Evolutionary conservation across 2,797 vertebrate species (phyloP), one percentile per base, ranked within the genome.

Genomic region (Vultur gryphus): DNA sequence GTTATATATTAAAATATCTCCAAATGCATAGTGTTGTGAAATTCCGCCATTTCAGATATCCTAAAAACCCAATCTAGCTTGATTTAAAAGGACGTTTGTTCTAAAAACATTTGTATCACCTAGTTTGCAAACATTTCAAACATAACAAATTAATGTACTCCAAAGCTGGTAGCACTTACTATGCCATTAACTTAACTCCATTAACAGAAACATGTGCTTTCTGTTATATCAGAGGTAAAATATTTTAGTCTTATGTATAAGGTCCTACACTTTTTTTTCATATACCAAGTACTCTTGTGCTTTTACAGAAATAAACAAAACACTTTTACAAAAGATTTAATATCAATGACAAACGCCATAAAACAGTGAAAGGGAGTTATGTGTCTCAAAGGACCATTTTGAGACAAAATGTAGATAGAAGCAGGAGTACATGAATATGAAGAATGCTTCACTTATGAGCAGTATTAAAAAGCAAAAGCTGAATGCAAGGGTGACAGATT

Each of bases 71-170:
- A 73, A 13, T 70, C 8, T 44, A 64, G 28, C 43, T 52, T 78
- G n/a, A 71, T 83, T 80, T 91, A 86, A 81, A 78, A 88, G 82
- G 41, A 55, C 46, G 78, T 61, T 71, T 84, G 35, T 75, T 86
- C 52, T 83, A 78, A 90, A 93, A 93, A 69, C 4, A 19, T 35
- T 66, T 54, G 8, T 72, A 78, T 61, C 54, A 46, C 19, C 29
- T 54, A 57, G 46, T 91, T 75, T 94, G 61, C 72, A 93, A 95
- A 95, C 73, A 94, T 88, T 90, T 93, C 52, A 91, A 88, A 93
- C 10, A 16, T 52, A 90, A 86, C 41, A 93, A 93, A 90, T 91
- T 84, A 81, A 93, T 43, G 72, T 37, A 84, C 44, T 83, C 48
- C 51, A 71, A 81, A 95, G 67, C 49, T 78, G 65, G 75, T 16